Conservation (phyloP, 2,888 invertebrate species). For the Trichogramma dendrolimi region DNA sequence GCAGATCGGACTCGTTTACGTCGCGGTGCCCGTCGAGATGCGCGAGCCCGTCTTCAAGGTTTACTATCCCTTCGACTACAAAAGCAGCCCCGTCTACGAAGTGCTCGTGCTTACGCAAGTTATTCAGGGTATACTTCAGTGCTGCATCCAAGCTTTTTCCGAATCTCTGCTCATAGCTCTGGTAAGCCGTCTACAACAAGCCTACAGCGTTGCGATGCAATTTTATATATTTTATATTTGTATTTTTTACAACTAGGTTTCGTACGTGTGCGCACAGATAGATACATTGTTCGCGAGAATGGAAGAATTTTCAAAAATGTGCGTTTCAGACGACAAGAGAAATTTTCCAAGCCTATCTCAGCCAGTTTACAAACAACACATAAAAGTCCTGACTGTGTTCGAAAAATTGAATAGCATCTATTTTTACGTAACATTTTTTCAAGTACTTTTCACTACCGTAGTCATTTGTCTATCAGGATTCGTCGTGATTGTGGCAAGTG, state of each 20-base stretch:
- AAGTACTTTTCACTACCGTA: background rate
- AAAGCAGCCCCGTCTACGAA: conserved; percentile 8
- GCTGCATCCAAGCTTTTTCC: background rate
- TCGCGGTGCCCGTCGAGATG: background rate
- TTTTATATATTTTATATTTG: background rate
- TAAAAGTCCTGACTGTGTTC: conserved; percentile 8
- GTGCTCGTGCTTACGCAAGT: conserved; percentile 1
- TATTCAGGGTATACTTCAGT: conserved; percentile 5
- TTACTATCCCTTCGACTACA: conserved; percentile 13
- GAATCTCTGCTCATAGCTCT: conserved; percentile 9
- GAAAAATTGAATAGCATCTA: conserved; percentile 1
- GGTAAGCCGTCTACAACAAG: background rate
- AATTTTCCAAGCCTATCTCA: background rate
- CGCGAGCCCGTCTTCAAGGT: conserved; percentile 1
- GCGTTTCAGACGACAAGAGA: background rate
- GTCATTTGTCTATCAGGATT: background rate
- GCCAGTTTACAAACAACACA: background rate
- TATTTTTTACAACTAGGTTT: conserved; percentile 10
- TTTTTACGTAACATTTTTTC: background rate
- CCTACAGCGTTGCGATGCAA: too few species aligned
- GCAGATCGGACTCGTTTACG: background rate
- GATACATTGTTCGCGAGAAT: background rate
- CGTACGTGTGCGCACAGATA: background rate
- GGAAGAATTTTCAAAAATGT: conserved; percentile 1
- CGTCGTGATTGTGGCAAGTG: background rate